Evolutionary conservation across 2,113 vertebrate genomes (phyloP).

Genomic region (Eulacestoma nigropectus): DNA sequence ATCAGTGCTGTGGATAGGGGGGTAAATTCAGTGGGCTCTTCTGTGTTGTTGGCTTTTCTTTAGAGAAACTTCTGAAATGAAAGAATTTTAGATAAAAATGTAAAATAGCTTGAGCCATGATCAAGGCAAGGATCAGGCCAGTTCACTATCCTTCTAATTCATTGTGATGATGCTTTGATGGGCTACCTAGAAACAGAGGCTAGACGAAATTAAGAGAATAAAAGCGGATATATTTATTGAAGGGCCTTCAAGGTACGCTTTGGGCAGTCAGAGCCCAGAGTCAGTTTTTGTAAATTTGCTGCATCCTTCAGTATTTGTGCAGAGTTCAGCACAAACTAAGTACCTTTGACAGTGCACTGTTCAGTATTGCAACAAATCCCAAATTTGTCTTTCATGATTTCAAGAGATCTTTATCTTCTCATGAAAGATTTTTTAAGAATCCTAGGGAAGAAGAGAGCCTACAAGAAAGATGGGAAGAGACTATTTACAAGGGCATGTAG

Average conservation of each 20-base stretch:
- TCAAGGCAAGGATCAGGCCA: background rate
- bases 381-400: background rate
- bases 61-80: background rate
- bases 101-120: background rate
- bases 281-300: background rate
- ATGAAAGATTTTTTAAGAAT: background rate
- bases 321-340: background rate
- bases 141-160: background rate
- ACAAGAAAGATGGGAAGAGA: background rate
- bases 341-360: background rate
- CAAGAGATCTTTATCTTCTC: background rate
- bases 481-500: background rate
- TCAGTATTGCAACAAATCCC: background rate
- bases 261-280: background rate
- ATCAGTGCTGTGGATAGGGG: background rate
- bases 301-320: background rate
- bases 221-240: background rate
- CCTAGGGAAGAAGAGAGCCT: background rate
- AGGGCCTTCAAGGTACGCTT: background rate
- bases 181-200: background rate
- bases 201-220: background rate
- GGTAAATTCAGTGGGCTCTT: background rate
- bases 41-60: background rate
- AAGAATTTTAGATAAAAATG: background rate
- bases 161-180: background rate